These are phyloP conservation scores for Cheilosia soror DNA, from an alignment of 2,888 invertebrate species.

Conservation along the genomic window DNA sequence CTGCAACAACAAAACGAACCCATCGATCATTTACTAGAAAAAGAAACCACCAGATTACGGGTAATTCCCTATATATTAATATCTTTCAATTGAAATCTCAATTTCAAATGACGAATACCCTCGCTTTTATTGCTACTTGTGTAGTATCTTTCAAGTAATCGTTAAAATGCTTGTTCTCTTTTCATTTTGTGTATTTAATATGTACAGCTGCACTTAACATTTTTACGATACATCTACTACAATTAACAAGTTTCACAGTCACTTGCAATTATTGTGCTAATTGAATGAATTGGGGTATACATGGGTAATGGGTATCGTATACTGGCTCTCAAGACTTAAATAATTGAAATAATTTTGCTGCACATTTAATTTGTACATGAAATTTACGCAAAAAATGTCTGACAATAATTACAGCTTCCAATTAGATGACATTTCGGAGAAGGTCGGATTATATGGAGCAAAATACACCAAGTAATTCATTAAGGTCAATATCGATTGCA, in stretches of 20 bases:
- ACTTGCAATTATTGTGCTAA: conserved; percentile 49
- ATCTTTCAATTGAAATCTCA: too few species aligned
- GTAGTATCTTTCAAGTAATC: not conserved
- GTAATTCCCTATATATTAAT: too few species aligned
- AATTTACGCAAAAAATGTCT: conserved; percentile 1
- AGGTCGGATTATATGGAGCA: not conserved
- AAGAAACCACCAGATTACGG: too few species aligned
- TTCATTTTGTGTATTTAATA: not conserved
- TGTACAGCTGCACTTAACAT: conserved; percentile 21
- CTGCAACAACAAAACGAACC: too few species aligned
- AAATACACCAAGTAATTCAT: too few species aligned
- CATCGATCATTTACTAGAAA: too few species aligned
- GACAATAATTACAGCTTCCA: conserved; percentile 1
- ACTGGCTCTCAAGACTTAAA: conserved; percentile 28
- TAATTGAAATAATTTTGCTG: conserved; percentile 25
- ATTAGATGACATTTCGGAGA: not conserved
- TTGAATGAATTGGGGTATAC: conserved; percentile 31
- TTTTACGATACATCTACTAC: not conserved
- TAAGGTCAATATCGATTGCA: too few species aligned
- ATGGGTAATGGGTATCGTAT: too few species aligned
- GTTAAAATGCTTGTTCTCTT: not conserved
- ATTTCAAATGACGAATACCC: too few species aligned
- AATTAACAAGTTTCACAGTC: conserved; percentile 36
- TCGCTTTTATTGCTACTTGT: too few species aligned
- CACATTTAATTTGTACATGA: not conserved